phyloP scores from a whole-genome alignment of 2,113 vertebrate genomes.

The Pygoscelis antarcticus region DNA sequence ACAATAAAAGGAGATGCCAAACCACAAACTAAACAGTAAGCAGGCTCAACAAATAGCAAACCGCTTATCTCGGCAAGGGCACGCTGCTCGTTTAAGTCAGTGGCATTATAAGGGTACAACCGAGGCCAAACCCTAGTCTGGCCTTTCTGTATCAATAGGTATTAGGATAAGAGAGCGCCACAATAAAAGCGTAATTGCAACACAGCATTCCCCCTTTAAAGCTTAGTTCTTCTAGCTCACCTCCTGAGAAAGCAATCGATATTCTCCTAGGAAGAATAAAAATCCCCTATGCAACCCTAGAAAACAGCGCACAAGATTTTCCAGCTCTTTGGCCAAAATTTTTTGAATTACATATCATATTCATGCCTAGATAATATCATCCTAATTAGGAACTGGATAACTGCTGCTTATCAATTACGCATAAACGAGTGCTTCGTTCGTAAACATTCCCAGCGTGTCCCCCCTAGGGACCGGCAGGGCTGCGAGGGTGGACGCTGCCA shows the following conservation, averaged over 20 bases:
- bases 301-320: background rate
- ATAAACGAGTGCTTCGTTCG: background rate
- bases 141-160: background rate
- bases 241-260: conserved; percentile 37
- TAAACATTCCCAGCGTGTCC: background rate
- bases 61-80: background rate
- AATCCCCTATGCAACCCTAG: background rate
- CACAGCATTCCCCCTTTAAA: background rate
- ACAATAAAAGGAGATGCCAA: conserved; percentile 60
- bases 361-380: conserved; percentile 48
- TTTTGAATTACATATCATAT: conserved; percentile 31
- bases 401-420: conserved; percentile 57
- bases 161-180: conserved; percentile 18
- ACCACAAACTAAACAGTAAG: conserved; percentile 59
- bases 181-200: conserved; percentile 12
- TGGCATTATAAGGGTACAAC: background rate
- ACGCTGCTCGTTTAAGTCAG: background rate
- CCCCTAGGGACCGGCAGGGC: background rate
- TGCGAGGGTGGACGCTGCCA: background rate
- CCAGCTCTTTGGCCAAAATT: conserved; percentile 42
- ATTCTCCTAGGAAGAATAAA: background rate
- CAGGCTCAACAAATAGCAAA: conserved; percentile 57
- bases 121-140: background rate
- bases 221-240: conserved; percentile 19
- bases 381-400: conserved; percentile 61